These are phyloP conservation scores for Phrynocephalus vlangalii DNA, from an alignment of 2,797 vertebrate species.

Conservation along the genomic window DNA sequence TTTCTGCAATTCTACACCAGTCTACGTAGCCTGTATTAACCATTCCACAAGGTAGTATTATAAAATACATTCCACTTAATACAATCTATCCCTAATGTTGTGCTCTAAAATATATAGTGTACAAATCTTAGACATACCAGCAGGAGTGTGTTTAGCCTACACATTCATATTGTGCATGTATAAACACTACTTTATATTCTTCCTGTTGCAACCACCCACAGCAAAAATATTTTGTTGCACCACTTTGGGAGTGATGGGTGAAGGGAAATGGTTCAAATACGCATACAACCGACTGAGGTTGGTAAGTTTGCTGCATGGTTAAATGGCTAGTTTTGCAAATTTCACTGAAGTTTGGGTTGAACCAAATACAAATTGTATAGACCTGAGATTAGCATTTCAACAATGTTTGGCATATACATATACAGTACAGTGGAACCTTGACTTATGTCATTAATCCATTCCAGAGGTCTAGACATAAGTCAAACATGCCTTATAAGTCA, in stretches of 20 bases:
- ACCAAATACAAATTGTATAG: background rate
- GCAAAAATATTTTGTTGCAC: background rate
- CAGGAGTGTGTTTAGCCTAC: too few relatives aligned
- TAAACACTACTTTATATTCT: too few relatives aligned
- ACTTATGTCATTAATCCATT: too few relatives aligned
- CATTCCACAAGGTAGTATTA: too few relatives aligned
- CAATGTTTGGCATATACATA: background rate
- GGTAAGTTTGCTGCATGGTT: background rate
- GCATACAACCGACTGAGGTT: background rate
- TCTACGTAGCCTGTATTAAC: too few relatives aligned
- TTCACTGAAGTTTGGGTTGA: background rate
- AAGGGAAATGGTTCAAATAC: background rate
- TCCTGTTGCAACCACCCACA: too few relatives aligned
- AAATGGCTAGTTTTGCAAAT: background rate
- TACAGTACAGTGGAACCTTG: too few relatives aligned
- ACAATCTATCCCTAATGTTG: background rate
- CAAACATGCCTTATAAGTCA: too few relatives aligned
- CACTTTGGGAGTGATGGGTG: background rate
- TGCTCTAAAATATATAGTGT: background rate
- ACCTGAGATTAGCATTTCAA: background rate
- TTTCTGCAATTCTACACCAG: background rate
- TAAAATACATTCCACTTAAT: background rate
- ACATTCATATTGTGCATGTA: too few relatives aligned
- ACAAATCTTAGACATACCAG: background rate
- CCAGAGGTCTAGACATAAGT: too few relatives aligned